Evolutionary conservation across 2,888 invertebrate genomes (phyloP), one percentile per base, ranked within the genome.

Genomic region (Drosophila antonietae): DNA sequence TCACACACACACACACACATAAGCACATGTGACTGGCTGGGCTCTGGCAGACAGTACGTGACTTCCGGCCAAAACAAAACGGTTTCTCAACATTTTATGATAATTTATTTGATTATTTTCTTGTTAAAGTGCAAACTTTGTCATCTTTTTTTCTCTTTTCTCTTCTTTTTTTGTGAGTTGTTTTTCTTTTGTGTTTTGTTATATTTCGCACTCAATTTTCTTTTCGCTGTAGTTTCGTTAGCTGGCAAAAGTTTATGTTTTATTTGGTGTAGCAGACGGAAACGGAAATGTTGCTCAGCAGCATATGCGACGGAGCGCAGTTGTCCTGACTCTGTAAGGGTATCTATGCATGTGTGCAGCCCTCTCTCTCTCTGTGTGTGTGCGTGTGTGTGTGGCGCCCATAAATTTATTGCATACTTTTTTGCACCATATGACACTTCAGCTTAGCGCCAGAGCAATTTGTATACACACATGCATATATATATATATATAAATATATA

Each of bases 61-160:
- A 88, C 86, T 86, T 86, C 89, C 86, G 86, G 89, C 86, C 86
- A 86, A 85, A 88, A 86, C 86, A 86, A 85, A 86, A 86, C 83
- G 85, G 85, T 84, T 86, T 78, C 80, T 76, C 78, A 87, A 77
- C 89, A 84, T 78, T 85, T 86, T 86, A 86, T 86, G 88, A 86
- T 86, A 86, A 86, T 86, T 89, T 89, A 86, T 86, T 89, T 89
- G 88, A 86, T 86, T 86, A 86, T 86, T 88, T 86, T 89, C 86
- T 88, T 86, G 88, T 86, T 89, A 86, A 89, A 86, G 85, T 88
- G 85, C 89, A 89, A 89, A 86, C 89, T 89, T 86, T 89, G 83
- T 85, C 85, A 84, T 76, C 75, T 87, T 78, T 61, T 61, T 59
- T 64, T 56, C 20, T 20, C 20, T 20, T 41, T 28, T 28, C 5